Evolutionary conservation across 2,113 vertebrate species (phyloP).

Genomic region (Macquaria ambigua): DNA sequence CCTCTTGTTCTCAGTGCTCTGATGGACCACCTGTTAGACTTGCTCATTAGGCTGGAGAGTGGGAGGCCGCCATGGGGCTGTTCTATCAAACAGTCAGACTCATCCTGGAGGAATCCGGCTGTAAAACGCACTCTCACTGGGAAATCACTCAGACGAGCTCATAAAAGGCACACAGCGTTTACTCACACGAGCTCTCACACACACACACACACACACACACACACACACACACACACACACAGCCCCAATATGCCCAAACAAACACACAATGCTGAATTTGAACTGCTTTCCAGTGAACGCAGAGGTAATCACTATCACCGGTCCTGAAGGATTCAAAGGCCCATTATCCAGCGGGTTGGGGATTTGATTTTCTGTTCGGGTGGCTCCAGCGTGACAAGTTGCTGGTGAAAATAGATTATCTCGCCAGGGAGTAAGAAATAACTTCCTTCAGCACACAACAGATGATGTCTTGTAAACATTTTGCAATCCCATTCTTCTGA

Average conservation of each 20-base stretch:
- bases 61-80: conserved; percentile 68
- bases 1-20: conserved; percentile 20
- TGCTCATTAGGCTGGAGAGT: conserved; percentile 67
- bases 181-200: conserved; percentile 25
- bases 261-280: conserved; percentile 28
- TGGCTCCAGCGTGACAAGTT: conserved; percentile 28
- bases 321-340: conserved; percentile 33
- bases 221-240: conserved; percentile 15
- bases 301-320: conserved; percentile 17
- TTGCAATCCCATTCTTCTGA: conserved; percentile 18
- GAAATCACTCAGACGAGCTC: conserved; percentile 73
- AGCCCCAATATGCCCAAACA: conserved; percentile 10
- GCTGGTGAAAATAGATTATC: conserved; percentile 52
- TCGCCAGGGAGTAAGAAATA: conserved; percentile 44
- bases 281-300: conserved; percentile 21
- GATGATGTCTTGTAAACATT: conserved; percentile 40
- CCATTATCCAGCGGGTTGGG: conserved; percentile 36
- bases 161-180: conserved; percentile 66
- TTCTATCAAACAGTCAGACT: conserved; percentile 68
- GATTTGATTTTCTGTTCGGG: conserved; percentile 51
- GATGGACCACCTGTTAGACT: conserved; percentile 72
- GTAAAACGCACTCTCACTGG: conserved; percentile 73
- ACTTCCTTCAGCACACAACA: conserved; percentile 9
- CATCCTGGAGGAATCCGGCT: conserved; percentile 78
- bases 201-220: conserved; percentile 6